Conservation (phyloP, 2,888 invertebrate genomes). For the Anoplius nigerrimus region DNA sequence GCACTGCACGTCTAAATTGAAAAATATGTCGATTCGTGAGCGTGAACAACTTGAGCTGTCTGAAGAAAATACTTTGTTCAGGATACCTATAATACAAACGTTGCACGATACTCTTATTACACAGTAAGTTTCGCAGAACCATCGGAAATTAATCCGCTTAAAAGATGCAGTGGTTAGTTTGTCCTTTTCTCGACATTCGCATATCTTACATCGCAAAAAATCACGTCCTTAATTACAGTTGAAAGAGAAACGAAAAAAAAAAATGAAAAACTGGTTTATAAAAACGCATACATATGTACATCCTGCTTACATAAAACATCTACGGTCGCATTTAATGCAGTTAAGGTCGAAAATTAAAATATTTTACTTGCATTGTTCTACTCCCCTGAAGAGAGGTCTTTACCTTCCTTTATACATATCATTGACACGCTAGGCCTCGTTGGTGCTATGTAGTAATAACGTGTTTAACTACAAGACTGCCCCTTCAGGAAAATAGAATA, state of each 20-base stretch:
- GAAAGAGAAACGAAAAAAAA: constrained; percentile 13
- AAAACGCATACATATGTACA: constrained; percentile 39
- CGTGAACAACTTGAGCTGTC: constrained; percentile 5
- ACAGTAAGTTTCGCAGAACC: background rate
- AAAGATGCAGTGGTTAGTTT: too few relatives aligned
- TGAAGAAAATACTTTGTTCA: constrained; percentile 14
- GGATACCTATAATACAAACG: constrained; percentile 16
- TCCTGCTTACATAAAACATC: constrained; percentile 38
- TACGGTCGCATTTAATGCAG: constrained; percentile 16
- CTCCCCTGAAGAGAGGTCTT: too few relatives aligned
- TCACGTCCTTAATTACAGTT: constrained; percentile 13
- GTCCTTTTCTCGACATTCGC: too few relatives aligned
- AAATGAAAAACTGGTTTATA: constrained; percentile 5
- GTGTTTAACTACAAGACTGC: too few relatives aligned
- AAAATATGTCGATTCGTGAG: constrained; percentile 28
- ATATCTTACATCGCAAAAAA: constrained; percentile 3
- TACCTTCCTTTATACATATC: too few relatives aligned
- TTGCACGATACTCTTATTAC: background rate
- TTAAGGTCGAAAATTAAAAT: constrained; percentile 44
- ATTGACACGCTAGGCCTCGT: too few relatives aligned
- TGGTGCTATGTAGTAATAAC: too few relatives aligned
- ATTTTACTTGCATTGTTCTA: too few relatives aligned
- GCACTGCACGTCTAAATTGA: constrained; percentile 26
- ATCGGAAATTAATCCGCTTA: too few relatives aligned
- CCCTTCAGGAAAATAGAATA: too few relatives aligned